A percentile compares a stretch with the other conserved stretches of the same genome.
These are phyloP conservation scores for Eumaeus atala DNA, from an alignment of 1,140 invertebrate genomes.

Conservation along the genomic window DNA sequence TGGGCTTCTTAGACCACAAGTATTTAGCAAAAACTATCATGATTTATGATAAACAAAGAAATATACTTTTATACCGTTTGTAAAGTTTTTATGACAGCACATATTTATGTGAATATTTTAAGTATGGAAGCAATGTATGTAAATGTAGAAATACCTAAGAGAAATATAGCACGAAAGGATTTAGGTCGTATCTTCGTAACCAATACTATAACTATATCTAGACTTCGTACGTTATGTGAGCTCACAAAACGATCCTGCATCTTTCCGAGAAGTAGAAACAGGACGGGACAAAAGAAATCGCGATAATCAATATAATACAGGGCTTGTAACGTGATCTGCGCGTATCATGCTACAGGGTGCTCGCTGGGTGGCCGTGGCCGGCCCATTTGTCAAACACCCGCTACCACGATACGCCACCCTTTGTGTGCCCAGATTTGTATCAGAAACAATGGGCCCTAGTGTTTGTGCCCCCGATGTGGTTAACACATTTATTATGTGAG, in stretches of 20 bases:
- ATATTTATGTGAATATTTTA: no score
- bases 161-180: no score
- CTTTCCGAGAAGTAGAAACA: constrained; percentile 1
- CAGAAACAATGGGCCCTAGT: constrained; percentile 51
- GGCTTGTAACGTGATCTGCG: constrained; percentile 22
- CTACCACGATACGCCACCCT: constrained; percentile 62
- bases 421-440: constrained; percentile 49
- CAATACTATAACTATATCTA: no score
- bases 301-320: constrained; percentile 16
- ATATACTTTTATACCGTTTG: no score
- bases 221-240: no score
- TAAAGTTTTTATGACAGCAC: no score
- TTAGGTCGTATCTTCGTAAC: no score
- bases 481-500: constrained; percentile 56
- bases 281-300: constrained; percentile 11
- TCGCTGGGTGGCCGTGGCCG: constrained; percentile 47
- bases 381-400: constrained; percentile 55
- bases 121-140: no score
- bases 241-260: not conserved
- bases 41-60: no score
- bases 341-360: constrained; percentile 30
- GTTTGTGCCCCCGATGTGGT: constrained; percentile 55
- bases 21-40: no score
- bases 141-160: no score
- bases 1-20: no score